These are phyloP conservation scores for Myotis vivesi DNA, from an alignment of 2,797 vertebrate genomes.

Conservation along the genomic window DNA sequence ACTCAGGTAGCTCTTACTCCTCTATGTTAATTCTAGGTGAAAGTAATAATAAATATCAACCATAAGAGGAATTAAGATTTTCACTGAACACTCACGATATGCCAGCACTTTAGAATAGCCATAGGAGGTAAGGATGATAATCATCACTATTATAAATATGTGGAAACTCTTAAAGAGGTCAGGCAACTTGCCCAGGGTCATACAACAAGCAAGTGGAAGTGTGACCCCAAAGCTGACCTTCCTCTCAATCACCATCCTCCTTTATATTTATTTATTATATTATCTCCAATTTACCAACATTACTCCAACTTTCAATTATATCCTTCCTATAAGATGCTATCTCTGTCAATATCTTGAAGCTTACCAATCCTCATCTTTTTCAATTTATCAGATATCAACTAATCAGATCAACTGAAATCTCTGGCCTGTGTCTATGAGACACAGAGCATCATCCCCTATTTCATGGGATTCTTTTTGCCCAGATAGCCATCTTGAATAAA, in stretches of 20 bases:
- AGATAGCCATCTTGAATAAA: background rate
- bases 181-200: background rate
- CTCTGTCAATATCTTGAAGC: background rate
- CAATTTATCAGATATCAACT: background rate
- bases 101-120: background rate
- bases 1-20: background rate
- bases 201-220: background rate
- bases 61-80: background rate
- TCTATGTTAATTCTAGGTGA: background rate
- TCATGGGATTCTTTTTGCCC: background rate
- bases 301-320: background rate
- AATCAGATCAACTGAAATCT: background rate
- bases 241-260: background rate
- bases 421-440: background rate
- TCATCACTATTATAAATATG: background rate
- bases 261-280: background rate
- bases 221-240: background rate
- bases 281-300: background rate
- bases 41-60: background rate
- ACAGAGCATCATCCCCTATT: background rate
- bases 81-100: background rate
- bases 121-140: background rate
- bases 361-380: constrained; percentile 6
- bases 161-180: background rate
- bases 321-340: background rate